Evolutionary conservation across 2,797 vertebrate species (phyloP).

Genomic region (Crypturellus tataupa): DNA sequence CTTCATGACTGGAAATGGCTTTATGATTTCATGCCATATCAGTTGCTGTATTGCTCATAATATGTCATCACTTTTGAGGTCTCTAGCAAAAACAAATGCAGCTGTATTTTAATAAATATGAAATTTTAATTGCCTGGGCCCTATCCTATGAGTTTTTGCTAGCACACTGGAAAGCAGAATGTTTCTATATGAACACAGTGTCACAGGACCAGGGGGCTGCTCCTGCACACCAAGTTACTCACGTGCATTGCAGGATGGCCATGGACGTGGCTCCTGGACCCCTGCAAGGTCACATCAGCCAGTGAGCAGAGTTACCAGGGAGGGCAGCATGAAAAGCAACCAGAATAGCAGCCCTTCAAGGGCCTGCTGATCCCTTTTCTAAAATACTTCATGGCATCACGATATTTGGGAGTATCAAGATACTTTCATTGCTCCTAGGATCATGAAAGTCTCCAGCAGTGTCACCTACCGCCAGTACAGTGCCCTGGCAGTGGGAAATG

Average conservation of each 20-base stretch:
- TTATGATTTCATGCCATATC: background rate
- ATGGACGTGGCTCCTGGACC: background rate
- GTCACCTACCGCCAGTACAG: background rate
- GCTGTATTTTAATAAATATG: background rate
- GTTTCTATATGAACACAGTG: rapidly evolving
- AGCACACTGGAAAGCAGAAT: background rate
- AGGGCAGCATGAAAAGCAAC: background rate
- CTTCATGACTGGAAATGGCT: background rate
- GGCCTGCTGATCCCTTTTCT: background rate
- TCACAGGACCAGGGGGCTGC: background rate
- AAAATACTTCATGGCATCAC: background rate
- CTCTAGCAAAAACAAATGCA: background rate
- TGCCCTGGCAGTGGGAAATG: background rate
- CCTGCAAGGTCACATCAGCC: background rate
- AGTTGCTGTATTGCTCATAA: background rate
- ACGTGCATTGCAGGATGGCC: background rate
- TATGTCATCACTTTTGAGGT: background rate
- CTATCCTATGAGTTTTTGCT: background rate
- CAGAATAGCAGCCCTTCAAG: background rate
- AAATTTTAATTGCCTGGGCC: background rate
- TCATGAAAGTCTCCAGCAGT: background rate
- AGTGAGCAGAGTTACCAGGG: background rate
- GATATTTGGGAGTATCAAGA: background rate
- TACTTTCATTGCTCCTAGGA: background rate
- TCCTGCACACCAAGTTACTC: rapidly evolving